These are phyloP conservation scores for Episyrphus balteatus DNA, from an alignment of 1,140 invertebrate species.

Conservation along the genomic window DNA sequence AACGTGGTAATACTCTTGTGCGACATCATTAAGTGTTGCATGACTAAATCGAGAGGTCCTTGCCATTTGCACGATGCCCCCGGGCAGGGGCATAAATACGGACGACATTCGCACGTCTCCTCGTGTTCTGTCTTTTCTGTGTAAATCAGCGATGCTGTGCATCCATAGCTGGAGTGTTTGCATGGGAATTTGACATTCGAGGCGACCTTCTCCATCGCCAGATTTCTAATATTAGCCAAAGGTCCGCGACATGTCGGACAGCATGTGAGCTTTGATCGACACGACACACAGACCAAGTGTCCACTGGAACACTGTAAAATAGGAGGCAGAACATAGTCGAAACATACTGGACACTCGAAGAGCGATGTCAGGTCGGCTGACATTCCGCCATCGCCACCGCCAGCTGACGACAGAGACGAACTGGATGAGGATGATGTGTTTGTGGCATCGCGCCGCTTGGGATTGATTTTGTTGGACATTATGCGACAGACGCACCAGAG, in stretches of 20 bases:
- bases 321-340: slow-evolving; percentile 97
- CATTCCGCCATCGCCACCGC: slow-evolving; percentile 43
- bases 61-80: slow-evolving; percentile 99
- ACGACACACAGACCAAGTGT: slow-evolving; percentile 85
- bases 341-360: slow-evolving; percentile 99
- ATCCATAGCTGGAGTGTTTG: slow-evolving; percentile 96
- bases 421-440: slow-evolving; percentile 36
- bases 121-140: slow-evolving; percentile 98
- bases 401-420: slow-evolving; percentile 33
- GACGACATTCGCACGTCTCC: slow-evolving; percentile 94
- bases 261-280: slow-evolving; percentile 89
- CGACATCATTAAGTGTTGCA: slow-evolving; percentile 93
- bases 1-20: slow-evolving; percentile 99
- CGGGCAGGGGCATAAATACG: slow-evolving; percentile 95
- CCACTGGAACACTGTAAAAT: slow-evolving; percentile 83
- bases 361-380: slow-evolving; percentile 84
- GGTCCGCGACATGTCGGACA: slow-evolving; percentile 97
- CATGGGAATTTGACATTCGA: slow-evolving; percentile 97
- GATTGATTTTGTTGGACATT: slow-evolving; percentile 37
- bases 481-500: too few relatives aligned
- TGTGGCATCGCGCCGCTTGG: slow-evolving; percentile 34
- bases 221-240: slow-evolving; percentile 91
- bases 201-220: slow-evolving; percentile 99
- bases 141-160: slow-evolving; percentile 81
- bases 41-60: slow-evolving; percentile 85